Percentiles rank a stretch among this genome's conserved stretches.
These are phyloP conservation scores for Temnothorax unifasciatus DNA, from an alignment of 2,888 invertebrate species.

Conservation along the genomic window DNA sequence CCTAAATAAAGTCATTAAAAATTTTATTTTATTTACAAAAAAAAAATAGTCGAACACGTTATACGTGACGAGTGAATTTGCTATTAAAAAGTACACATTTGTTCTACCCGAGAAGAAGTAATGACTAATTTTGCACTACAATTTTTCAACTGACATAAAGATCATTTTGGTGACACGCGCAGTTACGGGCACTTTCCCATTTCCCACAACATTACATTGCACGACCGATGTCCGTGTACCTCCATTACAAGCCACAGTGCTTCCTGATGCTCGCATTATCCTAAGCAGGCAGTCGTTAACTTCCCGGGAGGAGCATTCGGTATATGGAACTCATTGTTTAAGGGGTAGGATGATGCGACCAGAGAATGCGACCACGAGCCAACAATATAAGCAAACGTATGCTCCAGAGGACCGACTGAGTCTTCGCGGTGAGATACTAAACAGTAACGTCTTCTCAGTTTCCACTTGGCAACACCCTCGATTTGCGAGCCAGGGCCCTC, in stretches of 20 bases:
- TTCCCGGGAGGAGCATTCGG: conserved; percentile 60
- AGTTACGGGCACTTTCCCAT: conserved; percentile 19
- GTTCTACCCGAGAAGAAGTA: not conserved
- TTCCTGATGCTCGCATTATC: conserved; percentile 66
- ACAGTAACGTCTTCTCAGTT: conserved; percentile 78
- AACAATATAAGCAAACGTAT: conserved; percentile 81
- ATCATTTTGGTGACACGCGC: not conserved
- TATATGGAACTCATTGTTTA: conserved; percentile 73
- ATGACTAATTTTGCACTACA: not conserved
- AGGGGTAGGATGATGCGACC: conserved; percentile 70
- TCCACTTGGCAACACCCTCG: conserved; percentile 77
- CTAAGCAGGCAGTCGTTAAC: conserved; percentile 70
- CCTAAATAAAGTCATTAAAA: conserved; percentile 2
- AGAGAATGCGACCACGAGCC: conserved; percentile 77
- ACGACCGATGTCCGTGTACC: conserved; percentile 6
- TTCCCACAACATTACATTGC: not conserved
- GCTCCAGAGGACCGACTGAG: conserved; percentile 66
- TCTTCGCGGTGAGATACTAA: conserved; percentile 77
- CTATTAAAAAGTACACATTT: not conserved
- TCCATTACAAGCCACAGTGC: conserved; percentile 58
- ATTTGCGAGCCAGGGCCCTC: conserved; percentile 73
- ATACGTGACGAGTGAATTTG: not conserved
- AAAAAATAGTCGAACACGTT: not conserved
- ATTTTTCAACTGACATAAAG: not conserved
- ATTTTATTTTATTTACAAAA: not conserved